Percentiles rank a stretch among this genome's conserved stretches.
Conservation (phyloP, 2,888 invertebrate genomes). For the Taenaris catops region DNA sequence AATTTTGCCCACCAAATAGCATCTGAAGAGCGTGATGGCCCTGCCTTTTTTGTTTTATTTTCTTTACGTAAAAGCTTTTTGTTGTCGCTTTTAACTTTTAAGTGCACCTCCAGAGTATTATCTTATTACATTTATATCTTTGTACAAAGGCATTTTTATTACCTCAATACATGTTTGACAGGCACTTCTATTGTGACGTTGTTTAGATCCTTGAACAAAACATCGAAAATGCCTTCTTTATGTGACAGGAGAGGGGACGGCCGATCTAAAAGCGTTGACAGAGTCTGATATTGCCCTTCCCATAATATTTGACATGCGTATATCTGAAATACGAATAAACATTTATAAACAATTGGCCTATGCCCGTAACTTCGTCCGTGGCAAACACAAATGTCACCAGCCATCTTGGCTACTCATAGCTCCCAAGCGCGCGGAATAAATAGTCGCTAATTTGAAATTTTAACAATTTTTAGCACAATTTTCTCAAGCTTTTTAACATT, state of each 20-base stretch:
- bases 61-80: conserved; percentile 20
- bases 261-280: conserved; percentile 83
- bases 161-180: conserved; percentile 74
- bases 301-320: conserved; percentile 87
- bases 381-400: too few species aligned
- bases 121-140: conserved; percentile 5
- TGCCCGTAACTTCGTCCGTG: too few species aligned
- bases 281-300: conserved; percentile 81
- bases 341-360: too few species aligned
- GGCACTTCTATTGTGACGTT: conserved; percentile 74
- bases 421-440: too few species aligned
- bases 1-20: too few species aligned
- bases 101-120: conserved; percentile 1
- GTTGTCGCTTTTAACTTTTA: conserved; percentile 17
- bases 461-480: too few species aligned
- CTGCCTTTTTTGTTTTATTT: too few species aligned
- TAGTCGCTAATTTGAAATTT: too few species aligned
- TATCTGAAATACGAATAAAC: conserved; percentile 41
- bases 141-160: conserved; percentile 6
- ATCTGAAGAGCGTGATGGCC: too few species aligned
- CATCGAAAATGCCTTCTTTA: conserved; percentile 76
- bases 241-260: conserved; percentile 79
- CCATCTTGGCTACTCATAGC: too few species aligned
- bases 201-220: conserved; percentile 73
- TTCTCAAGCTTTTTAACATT: too few species aligned